Evolutionary conservation across 2,113 vertebrate species (phyloP).

Genomic region (Neotoma lepida): DNA sequence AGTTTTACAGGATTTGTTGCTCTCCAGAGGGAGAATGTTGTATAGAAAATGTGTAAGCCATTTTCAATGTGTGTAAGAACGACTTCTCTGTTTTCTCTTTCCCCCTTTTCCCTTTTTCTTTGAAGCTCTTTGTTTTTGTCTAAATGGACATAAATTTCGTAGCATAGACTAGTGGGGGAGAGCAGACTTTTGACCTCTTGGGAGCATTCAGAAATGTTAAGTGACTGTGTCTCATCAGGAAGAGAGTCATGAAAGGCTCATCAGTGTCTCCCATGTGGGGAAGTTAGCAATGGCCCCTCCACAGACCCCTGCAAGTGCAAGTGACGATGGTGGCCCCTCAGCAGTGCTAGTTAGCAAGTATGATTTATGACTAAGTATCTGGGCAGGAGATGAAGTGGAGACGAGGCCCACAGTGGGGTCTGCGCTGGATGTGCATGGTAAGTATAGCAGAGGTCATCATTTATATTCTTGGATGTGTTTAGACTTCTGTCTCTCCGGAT

Average conservation of each 20-base stretch:
- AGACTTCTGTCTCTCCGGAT: constrained; percentile 61
- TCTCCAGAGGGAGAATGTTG: neutral
- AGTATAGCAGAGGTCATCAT: constrained; percentile 56
- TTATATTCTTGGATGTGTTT: constrained; percentile 69
- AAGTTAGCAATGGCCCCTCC: neutral
- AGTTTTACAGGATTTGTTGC: neutral
- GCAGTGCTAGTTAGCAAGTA: accelerated
- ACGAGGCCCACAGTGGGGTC: constrained; percentile 6
- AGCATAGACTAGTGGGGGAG: neutral
- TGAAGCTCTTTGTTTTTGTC: constrained; percentile 51
- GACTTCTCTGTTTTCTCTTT: neutral
- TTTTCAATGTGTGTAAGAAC: neutral
- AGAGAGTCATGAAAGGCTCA: constrained; percentile 35
- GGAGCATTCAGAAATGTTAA: constrained; percentile 23
- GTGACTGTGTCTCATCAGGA: neutral
- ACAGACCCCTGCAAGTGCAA: neutral
- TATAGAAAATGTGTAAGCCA: neutral
- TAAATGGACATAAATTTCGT: constrained; percentile 44
- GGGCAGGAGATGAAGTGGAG: constrained; percentile 29
- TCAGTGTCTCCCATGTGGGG: neutral
- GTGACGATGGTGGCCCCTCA: neutral
- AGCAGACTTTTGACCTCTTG: neutral
- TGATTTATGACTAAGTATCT: constrained; percentile 52
- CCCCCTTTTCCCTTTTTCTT: neutral
- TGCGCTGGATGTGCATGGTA: constrained; percentile 4